phyloP scores from a whole-genome alignment of 2,888 invertebrate genomes.

The Drosophila gaucha region DNA sequence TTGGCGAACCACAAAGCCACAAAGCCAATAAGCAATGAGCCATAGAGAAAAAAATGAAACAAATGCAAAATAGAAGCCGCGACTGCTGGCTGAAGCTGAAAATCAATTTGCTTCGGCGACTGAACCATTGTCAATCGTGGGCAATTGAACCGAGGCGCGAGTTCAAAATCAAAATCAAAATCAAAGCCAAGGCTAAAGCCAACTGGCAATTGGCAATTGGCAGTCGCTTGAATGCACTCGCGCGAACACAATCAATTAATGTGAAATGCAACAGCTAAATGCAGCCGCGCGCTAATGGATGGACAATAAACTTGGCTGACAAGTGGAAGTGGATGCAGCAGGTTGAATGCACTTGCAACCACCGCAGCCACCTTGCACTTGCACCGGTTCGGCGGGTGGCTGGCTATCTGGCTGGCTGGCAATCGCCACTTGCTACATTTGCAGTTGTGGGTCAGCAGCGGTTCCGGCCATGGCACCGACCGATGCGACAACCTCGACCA shows the following conservation, averaged over 20 bases:
- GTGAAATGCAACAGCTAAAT: slow-evolving; percentile 27
- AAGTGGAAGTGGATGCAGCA: slow-evolving; percentile 53
- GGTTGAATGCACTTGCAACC: slow-evolving; percentile 55
- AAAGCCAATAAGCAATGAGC: slow-evolving; percentile 32
- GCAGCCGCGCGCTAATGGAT: slow-evolving; percentile 34
- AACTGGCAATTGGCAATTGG: slow-evolving; percentile 27
- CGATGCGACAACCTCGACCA: slow-evolving; percentile 5
- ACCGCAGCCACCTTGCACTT: slow-evolving; percentile 1
- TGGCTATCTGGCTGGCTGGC: not conserved
- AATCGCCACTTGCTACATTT: slow-evolving; percentile 2
- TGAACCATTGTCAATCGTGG: slow-evolving; percentile 32
- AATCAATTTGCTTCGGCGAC: slow-evolving; percentile 27
- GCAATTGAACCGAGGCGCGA: slow-evolving; percentile 48
- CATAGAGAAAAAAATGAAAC: not conserved
- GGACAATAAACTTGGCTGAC: slow-evolving; percentile 69
- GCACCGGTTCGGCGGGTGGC: slow-evolving; percentile 36
- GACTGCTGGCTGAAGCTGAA: slow-evolving; percentile 2
- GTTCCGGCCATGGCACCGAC: not conserved
- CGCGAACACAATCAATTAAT: slow-evolving; percentile 14
- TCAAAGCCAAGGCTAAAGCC: not conserved
- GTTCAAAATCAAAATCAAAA: slow-evolving; percentile 40
- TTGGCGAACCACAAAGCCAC: slow-evolving; percentile 26
- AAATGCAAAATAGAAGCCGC: slow-evolving; percentile 4
- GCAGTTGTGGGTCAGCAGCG: slow-evolving; percentile 37
- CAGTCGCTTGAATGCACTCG: slow-evolving; percentile 12